phyloP scores from a whole-genome alignment of 2,888 invertebrate species.

The Andricus quercusramuli region DNA sequence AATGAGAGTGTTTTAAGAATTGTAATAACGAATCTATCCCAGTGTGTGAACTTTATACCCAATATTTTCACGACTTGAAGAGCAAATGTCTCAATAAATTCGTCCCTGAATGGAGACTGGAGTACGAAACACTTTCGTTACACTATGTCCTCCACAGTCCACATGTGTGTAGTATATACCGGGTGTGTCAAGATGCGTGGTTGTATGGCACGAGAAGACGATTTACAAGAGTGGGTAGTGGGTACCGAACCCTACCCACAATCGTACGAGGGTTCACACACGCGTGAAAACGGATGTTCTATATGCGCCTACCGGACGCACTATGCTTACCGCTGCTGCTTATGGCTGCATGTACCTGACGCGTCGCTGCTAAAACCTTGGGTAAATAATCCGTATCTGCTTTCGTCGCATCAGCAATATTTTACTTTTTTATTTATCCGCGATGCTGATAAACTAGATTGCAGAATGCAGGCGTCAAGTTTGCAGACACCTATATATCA shows the following conservation, averaged over 20 bases:
- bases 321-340: slow-evolving; percentile 38
- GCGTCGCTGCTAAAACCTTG: slow-evolving; percentile 60
- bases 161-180: neutral
- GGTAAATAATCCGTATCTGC: slow-evolving; percentile 60
- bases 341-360: slow-evolving; percentile 62
- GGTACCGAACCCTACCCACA: neutral
- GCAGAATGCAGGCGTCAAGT: neutral
- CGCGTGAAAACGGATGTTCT: slow-evolving; percentile 69
- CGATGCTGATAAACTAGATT: neutral
- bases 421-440: neutral
- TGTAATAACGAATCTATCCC: neutral
- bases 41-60: neutral
- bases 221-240: neutral
- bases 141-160: neutral
- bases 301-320: slow-evolving; percentile 73
- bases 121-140: neutral
- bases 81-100: neutral
- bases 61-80: neutral
- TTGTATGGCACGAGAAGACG: neutral
- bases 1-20: neutral
- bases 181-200: neutral
- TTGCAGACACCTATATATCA: slow-evolving; percentile 4
- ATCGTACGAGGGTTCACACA: slow-evolving; percentile 18
- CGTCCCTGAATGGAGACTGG: neutral
- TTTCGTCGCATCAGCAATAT: slow-evolving; percentile 8